Percentiles rank a stretch among this genome's conserved stretches.
Evolutionary conservation across 2,888 invertebrate genomes (phyloP).

Genomic region (Neuroscelio doddi): DNA sequence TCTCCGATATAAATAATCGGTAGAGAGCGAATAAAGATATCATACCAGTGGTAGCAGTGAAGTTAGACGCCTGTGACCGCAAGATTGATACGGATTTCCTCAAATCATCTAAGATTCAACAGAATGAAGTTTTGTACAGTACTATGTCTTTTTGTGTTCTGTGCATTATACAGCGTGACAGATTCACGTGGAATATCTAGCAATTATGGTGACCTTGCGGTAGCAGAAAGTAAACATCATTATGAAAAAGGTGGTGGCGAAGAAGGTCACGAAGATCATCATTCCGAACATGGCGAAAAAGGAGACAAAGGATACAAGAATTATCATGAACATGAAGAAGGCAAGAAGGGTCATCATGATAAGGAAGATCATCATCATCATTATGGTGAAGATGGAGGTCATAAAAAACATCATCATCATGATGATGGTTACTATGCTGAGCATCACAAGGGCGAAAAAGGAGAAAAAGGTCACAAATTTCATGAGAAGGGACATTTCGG

Average conservation of each 20-base stretch:
- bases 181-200: slow-evolving; percentile 73
- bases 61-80: slow-evolving; percentile 34
- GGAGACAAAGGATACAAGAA: slow-evolving; percentile 82
- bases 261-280: slow-evolving; percentile 79
- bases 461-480: slow-evolving; percentile 79
- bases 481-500: slow-evolving; percentile 83
- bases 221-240: slow-evolving; percentile 74
- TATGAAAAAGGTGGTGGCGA: slow-evolving; percentile 79
- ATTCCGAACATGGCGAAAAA: slow-evolving; percentile 79
- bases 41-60: slow-evolving; percentile 52
- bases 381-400: slow-evolving; percentile 77
- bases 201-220: slow-evolving; percentile 74
- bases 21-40: slow-evolving; percentile 50
- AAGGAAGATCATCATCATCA: slow-evolving; percentile 78
- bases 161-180: slow-evolving; percentile 15
- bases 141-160: slow-evolving; percentile 35
- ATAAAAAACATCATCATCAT: slow-evolving; percentile 78
- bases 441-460: slow-evolving; percentile 79
- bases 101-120: slow-evolving; percentile 1
- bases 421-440: slow-evolving; percentile 78
- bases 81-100: slow-evolving; percentile 1
- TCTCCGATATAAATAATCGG: slow-evolving; percentile 62
- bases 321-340: slow-evolving; percentile 80
- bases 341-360: slow-evolving; percentile 83
- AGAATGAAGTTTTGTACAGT: slow-evolving; percentile 37